Base-by-base conservation (phyloP, 2,888 invertebrate species). In the Brachypterus glaber region DNA sequence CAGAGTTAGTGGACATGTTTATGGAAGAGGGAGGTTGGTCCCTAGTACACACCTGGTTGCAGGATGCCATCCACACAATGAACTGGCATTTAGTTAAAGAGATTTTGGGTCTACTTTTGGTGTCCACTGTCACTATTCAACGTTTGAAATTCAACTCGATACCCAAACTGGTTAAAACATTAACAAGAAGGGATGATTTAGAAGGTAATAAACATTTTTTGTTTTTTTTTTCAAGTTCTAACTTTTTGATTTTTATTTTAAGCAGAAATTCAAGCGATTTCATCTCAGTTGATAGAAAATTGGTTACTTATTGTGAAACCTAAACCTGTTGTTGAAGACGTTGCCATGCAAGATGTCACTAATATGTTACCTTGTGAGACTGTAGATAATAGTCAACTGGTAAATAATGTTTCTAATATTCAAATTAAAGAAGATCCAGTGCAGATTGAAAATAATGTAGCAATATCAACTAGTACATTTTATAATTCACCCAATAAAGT, bases 1-100 rank as follows among this genome's bases (percentile, higher is more conserved):
- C 81, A 4, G 82, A 85, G 46, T 71, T 92, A 43, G 70, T 95
- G 36, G 84, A 84, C 43, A 77, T 83, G 74, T 92, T 93, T 63
- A 86, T 95, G 82, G 77, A 78, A 40, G 81, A 80, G 41, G 91
- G 90, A 48, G 96, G 93, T 30, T 97, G 96, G 96, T 77, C 82
- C 49, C 73, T 92, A 40, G 79, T 91, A 30, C 86, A 90, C 57
- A 76, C 76, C 53, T 97, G 96, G 96, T 68, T 96, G 35, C 83
- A 84, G 40, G 90, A 92, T 62, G 87, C 87, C 35, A 84, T 87
- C 46, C 74, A 78, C 11, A 77, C 79, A 5, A 79, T 82, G 61
- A 92, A 95, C 66, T 85, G 84, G 79, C 82, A 89, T 7, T 71
- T 96, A 30, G 82, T 95, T 11, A 76, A 79, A 53, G 91, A 95